phyloP scores from a whole-genome alignment of 2,797 vertebrate species.

The Sitta carolinensis region DNA sequence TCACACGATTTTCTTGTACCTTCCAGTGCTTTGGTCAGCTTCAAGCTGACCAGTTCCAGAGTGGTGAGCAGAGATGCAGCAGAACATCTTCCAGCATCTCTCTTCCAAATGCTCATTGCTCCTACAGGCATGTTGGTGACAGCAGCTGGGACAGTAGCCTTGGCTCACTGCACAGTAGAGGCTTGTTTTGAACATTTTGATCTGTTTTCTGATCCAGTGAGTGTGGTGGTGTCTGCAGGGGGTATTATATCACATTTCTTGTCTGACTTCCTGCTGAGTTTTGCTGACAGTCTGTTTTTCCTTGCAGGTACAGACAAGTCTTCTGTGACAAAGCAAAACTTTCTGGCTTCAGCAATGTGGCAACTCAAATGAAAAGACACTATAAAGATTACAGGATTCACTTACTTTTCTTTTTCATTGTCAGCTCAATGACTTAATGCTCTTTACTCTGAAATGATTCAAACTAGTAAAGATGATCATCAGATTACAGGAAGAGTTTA shows the following conservation, averaged over 20 bases:
- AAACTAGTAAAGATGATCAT: not conserved
- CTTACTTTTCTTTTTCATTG: not conserved
- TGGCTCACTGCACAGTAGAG: not conserved
- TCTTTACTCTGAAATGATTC: not conserved
- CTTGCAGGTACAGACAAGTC: not conserved
- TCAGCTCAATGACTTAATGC: not conserved
- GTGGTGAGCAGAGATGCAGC: not conserved
- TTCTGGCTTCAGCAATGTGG: not conserved
- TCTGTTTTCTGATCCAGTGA: not conserved
- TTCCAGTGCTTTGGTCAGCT: not conserved
- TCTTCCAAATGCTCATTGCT: not conserved
- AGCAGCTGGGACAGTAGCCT: not conserved
- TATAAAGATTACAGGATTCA: not conserved
- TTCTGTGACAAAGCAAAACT: conserved; percentile 5
- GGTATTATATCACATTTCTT: not conserved
- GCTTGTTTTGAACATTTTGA: not conserved
- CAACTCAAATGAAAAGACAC: not conserved
- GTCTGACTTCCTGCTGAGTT: not conserved
- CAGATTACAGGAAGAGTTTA: not conserved
- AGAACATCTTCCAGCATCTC: not conserved
- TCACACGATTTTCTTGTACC: not conserved
- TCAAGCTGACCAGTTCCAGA: not conserved
- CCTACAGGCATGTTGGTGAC: not conserved
- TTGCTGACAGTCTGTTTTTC: not conserved
- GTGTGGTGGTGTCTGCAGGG: not conserved